Base-by-base conservation (phyloP, 1,140 invertebrate genomes). In the Drosophila ogumai region DNA sequence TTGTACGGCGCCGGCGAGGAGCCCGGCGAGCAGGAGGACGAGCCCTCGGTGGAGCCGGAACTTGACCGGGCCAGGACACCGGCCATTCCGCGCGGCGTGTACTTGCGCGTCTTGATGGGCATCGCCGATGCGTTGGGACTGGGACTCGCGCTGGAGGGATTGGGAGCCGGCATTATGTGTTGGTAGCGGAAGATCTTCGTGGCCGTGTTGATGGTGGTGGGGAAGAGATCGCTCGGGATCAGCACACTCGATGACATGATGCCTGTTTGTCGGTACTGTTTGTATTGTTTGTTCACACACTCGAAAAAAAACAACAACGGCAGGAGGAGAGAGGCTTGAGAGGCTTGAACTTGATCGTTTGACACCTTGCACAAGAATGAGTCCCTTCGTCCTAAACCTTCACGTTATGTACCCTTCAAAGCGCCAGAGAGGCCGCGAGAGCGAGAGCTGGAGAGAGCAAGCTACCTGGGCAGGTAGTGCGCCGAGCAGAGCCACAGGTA, bases 1-100 rank as follows among this genome's bases (percentile, higher is more conserved):
- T 63, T 79, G 75, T 95, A 95, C 0, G 94, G 94, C 93, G 58
- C 93, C 81, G 84, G 96, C 96, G 79, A 68, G 92, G 75, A 74
- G 31, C 67, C 73, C 1, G 76, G 60, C 10, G 66, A 67, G 52
- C 10, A 96, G 95, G 88, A 34, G 91, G 76, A 55, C 82, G 74
- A 77, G 6, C 57, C 61, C 12, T 65, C 96, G 17, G 32, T 34
- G 52, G 52, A 55, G 2, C 19, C 52, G 3, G 31, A 22, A n/a
- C 22, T 25, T 6, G 58, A 52, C 57, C n/a, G 55, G 55, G 61
- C 63, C 36, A 84, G n/a, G 19, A 55, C 52, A 3, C 52, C 52
- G 10, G 79, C 69, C 58, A 69, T 78, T 43, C 90, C 77, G 28
- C 80, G 74, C 8, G 90, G 91, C 52, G 91, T 81, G 47, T 93